Conservation (phyloP, 37 sponge, comb jelly and placozoan genomes). For the Cladorhizidae sp. region DNA sequence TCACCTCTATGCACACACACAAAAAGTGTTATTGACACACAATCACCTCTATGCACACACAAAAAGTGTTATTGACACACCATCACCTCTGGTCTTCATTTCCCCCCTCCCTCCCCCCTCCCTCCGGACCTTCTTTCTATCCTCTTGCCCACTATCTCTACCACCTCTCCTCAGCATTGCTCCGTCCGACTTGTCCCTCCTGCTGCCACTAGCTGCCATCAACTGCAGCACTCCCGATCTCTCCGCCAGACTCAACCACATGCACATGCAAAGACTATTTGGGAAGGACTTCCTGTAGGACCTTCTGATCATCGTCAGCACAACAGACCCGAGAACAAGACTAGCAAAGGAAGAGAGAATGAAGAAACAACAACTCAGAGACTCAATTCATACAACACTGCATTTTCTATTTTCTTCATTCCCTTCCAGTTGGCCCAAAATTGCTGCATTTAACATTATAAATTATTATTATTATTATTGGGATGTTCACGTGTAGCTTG, state of each 20-base stretch:
- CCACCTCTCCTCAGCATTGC: conserved; percentile 10
- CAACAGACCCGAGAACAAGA: no score
- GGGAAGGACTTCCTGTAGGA: neutral
- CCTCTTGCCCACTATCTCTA: neutral
- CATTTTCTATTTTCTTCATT: no score
- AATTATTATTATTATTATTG: no score
- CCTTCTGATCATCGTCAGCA: no score
- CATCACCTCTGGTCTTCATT: neutral
- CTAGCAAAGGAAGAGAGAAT: no score
- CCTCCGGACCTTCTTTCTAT: neutral
- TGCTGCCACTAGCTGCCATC: conserved; percentile 57
- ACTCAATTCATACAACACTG: no score
- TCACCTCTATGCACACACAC: neutral
- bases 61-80: no score
- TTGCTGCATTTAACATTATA: no score
- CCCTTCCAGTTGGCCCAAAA: no score
- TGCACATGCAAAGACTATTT: neutral
- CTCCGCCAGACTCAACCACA: conserved; percentile 23
- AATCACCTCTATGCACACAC: neutral
- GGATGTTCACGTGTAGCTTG: no score
- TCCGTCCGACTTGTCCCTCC: conserved; percentile 21
- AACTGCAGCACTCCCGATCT: conserved; percentile 36
- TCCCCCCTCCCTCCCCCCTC: neutral
- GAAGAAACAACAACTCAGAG: no score
- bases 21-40: no score